Evolutionary conservation across 2,888 invertebrate species (phyloP), one percentile per base, ranked within the genome.

Genomic region (Drosophila pegasa): DNA sequence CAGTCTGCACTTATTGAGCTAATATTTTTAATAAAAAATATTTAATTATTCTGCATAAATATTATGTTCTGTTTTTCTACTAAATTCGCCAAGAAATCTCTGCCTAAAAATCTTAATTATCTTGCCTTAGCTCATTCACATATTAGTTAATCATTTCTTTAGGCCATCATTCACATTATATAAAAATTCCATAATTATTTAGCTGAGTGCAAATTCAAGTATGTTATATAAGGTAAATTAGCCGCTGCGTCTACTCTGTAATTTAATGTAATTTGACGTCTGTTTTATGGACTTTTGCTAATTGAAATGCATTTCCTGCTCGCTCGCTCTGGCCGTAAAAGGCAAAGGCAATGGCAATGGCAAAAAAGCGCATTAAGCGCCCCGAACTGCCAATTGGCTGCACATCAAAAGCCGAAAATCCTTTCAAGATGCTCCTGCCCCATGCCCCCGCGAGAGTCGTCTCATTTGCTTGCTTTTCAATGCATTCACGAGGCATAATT

Each of bases 391-490:
- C 76, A 86, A 88, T 88, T 88, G 78, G 84, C 78, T 69, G 62
- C 70, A 88, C 81, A 86, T 88, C 83, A 83, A 86, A 88, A 76
- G 71, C 62, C 31, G n/a, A 58, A 74, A 84, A 84, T 84, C 88
- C 83, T 84, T 88, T 84, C 69, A 88, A 88, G 87, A 84, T 78
- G 47, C 68, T 60, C 45, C 61, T 73, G 56, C 43, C 41, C 45
- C n/a, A n/a, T n/a, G n/a, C 33, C 40, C 63, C 58, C 55, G 45
- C 45, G n/a, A n/a, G 20, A 41, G 29, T 38, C 27, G 54, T 45
- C 38, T 37, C 68, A 72, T 69, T 60, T 67, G 33, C 20, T 27
- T 40, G 52, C 62, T 45, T 58, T 62, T 54, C 57, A 67, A 63
- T 70, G 78, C 80, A 79, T 75, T 76, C 69, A 63, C 51, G 64